Evolutionary conservation across 2,113 vertebrate genomes (phyloP).

Genomic region (Scartelaos histophorus): DNA sequence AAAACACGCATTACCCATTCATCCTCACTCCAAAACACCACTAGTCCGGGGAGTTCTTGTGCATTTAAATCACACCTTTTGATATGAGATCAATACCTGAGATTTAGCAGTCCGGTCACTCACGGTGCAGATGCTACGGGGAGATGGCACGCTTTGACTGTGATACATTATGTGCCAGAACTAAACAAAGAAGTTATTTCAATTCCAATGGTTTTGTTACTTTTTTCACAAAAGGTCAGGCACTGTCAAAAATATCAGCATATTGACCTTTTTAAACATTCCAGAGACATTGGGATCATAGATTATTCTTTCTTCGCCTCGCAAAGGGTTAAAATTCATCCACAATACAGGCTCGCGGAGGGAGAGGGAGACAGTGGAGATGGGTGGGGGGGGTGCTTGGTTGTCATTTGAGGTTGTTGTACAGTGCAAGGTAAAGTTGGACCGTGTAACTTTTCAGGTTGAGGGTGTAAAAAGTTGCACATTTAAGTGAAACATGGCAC

Average conservation of each 20-base stretch:
- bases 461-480: too few relatives aligned
- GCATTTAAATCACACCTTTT: slow-evolving; percentile 80
- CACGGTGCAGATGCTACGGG: slow-evolving; percentile 70
- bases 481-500: slow-evolving; percentile 65
- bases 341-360: slow-evolving; percentile 60
- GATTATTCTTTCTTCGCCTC: slow-evolving; percentile 73
- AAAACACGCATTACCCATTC: slow-evolving; percentile 63
- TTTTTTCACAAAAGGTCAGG: slow-evolving; percentile 83
- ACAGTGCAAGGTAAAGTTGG: slow-evolving; percentile 58
- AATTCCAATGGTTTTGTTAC: slow-evolving; percentile 84
- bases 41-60: slow-evolving; percentile 70
- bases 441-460: too few relatives aligned
- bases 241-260: slow-evolving; percentile 85
- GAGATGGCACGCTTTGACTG: slow-evolving; percentile 78
- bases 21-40: slow-evolving; percentile 66
- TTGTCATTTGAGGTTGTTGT: slow-evolving; percentile 73
- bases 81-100: slow-evolving; percentile 77
- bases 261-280: slow-evolving; percentile 88
- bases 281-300: slow-evolving; percentile 81
- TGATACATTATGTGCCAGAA: slow-evolving; percentile 82
- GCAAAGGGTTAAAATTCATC: slow-evolving; percentile 80
- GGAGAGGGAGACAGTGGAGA: slow-evolving; percentile 3
- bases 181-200: slow-evolving; percentile 86
- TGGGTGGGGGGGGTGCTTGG: slow-evolving; percentile 19
- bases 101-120: slow-evolving; percentile 81